phyloP scores from a whole-genome alignment of 1,140 invertebrate species.

The Zophobas morio region DNA sequence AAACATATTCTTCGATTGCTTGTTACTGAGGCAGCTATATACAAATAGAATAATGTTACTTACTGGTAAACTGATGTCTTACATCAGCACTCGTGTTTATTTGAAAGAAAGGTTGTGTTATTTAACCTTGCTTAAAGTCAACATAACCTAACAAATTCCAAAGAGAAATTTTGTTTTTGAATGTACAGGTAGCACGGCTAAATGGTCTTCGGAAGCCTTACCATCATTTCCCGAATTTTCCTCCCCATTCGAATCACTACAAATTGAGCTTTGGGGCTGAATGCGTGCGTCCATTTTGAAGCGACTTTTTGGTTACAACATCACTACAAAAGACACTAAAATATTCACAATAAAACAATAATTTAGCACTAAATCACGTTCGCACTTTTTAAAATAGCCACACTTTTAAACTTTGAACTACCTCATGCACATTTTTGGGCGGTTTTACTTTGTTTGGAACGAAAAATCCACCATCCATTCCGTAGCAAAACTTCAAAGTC shows the following conservation, averaged over 20 bases:
- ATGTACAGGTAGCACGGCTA: background rate
- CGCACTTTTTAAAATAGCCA: conserved; percentile 24
- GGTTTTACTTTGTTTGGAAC: conserved; percentile 62
- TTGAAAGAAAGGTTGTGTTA: conserved; percentile 1
- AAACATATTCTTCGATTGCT: conserved; percentile 74
- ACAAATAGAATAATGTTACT: conserved; percentile 35
- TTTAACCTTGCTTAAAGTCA: conserved; percentile 57
- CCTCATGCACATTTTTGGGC: conserved; percentile 58
- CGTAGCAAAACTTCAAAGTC: conserved; percentile 58
- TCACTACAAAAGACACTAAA: conserved; percentile 53
- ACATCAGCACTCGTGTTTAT: conserved; percentile 11
- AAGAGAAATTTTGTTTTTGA: conserved; percentile 15
- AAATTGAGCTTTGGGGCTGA: conserved; percentile 62
- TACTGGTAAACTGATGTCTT: conserved; percentile 5
- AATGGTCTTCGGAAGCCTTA: conserved; percentile 46
- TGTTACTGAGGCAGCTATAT: conserved; percentile 33
- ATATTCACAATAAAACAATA: conserved; percentile 28
- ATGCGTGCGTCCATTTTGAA: conserved; percentile 66
- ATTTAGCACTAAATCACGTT: conserved; percentile 45
- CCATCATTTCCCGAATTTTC: conserved; percentile 59
- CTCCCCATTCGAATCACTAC: conserved; percentile 65
- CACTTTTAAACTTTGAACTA: conserved; percentile 51
- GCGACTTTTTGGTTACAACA: conserved; percentile 60
- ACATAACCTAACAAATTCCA: conserved; percentile 61
- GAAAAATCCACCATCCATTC: conserved; percentile 56